These are phyloP conservation scores for Polymixis lichenea DNA, from an alignment of 2,888 invertebrate genomes.

Conservation along the genomic window DNA sequence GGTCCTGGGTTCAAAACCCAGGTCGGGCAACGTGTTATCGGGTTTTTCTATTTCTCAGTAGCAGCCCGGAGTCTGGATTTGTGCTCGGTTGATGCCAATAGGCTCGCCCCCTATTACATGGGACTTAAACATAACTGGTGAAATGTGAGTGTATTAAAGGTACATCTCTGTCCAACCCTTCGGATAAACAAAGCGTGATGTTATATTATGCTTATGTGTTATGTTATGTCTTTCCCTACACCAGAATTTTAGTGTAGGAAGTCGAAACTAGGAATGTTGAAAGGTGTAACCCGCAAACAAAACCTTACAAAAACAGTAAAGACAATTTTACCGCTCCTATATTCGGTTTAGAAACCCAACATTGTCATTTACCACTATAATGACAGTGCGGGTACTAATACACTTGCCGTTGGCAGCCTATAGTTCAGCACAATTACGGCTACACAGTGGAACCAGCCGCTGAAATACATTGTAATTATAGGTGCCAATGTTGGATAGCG, in stretches of 20 bases:
- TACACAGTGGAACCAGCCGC: constrained; percentile 9
- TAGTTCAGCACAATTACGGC: constrained; percentile 34
- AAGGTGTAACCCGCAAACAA: not conserved
- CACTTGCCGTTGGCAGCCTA: constrained; percentile 13
- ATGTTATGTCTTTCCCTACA: not conserved
- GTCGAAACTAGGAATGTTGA: not conserved
- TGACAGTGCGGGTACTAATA: constrained; percentile 6
- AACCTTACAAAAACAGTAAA: not conserved
- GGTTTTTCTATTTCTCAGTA: no score
- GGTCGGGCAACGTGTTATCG: no score
- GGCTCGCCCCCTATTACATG: no score
- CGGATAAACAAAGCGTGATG: no score
- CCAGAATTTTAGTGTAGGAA: not conserved
- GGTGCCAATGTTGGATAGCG: constrained; percentile 27
- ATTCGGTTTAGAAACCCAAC: constrained; percentile 1
- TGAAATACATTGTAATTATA: constrained; percentile 46
- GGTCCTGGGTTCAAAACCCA: no score
- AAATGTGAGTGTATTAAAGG: no score
- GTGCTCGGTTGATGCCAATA: no score
- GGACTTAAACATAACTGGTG: no score
- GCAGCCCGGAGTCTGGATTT: no score
- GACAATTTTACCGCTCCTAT: not conserved
- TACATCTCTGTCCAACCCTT: no score
- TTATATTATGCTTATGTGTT: no score
- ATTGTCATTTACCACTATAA: constrained; percentile 28